Percentiles rank a stretch among this genome's conserved stretches.
These are phyloP conservation scores for Salvelinus fontinalis DNA, from an alignment of 2,113 vertebrate species.

Conservation along the genomic window DNA sequence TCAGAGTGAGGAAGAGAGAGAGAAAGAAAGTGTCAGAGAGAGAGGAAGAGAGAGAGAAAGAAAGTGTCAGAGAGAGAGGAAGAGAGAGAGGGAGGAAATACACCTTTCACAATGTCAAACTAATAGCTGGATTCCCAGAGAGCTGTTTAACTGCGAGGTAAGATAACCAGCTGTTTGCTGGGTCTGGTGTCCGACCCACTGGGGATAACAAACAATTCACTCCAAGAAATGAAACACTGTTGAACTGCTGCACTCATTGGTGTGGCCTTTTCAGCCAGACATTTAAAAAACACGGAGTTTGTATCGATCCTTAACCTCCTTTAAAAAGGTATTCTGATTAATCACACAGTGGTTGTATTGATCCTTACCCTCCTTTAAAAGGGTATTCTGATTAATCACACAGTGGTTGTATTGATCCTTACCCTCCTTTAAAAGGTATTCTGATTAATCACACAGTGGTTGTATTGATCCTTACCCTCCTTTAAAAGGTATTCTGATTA, in stretches of 20 bases:
- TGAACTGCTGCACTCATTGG: slow-evolving; percentile 14
- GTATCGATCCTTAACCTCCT: too few relatives aligned
- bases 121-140: slow-evolving; percentile 40
- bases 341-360: too few relatives aligned
- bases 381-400: too few relatives aligned
- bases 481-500: too few relatives aligned
- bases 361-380: too few relatives aligned
- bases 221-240: slow-evolving; percentile 17
- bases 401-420: too few relatives aligned
- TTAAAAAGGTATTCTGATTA: too few relatives aligned
- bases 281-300: not conserved
- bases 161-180: slow-evolving; percentile 47
- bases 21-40: slow-evolving; percentile 18
- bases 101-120: slow-evolving; percentile 48
- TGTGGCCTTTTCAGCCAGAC: not conserved
- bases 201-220: slow-evolving; percentile 42
- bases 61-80: not conserved
- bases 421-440: too few relatives aligned
- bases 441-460: too few relatives aligned
- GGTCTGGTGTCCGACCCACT: slow-evolving; percentile 54
- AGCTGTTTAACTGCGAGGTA: slow-evolving; percentile 33
- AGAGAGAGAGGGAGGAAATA: slow-evolving; percentile 24
- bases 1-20: not conserved
- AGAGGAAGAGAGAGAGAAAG: not conserved
- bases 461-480: too few relatives aligned